phyloP scores from a whole-genome alignment of 2,797 vertebrate species.

The Tolypeutes matacus region DNA sequence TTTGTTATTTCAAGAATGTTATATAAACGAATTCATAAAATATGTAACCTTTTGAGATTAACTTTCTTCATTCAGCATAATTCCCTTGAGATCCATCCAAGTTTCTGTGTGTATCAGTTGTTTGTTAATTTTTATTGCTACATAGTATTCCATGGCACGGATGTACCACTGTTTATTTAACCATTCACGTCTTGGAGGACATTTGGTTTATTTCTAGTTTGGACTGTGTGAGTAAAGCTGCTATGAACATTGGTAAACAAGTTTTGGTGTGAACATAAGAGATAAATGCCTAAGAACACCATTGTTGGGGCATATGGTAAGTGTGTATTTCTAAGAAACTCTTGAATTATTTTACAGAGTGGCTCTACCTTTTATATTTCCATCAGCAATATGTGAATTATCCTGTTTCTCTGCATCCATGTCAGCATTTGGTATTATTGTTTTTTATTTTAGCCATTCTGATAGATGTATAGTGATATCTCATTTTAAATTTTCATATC shows the following conservation, averaged over 20 bases:
- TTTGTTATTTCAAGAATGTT: neutral
- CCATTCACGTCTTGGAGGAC: neutral
- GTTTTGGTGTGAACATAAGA: neutral
- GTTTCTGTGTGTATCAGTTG: neutral
- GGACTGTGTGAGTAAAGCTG: neutral
- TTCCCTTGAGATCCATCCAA: neutral
- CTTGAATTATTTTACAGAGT: neutral
- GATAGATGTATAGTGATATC: neutral
- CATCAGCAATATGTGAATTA: neutral
- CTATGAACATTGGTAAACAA: neutral
- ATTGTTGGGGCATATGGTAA: neutral
- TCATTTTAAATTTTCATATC: neutral
- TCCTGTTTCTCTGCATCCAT: neutral
- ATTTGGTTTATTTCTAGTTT: neutral
- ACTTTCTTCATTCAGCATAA: neutral
- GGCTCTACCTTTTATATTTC: neutral
- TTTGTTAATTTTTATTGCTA: neutral
- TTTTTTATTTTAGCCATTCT: neutral
- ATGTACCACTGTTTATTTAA: neutral
- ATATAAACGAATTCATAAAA: neutral
- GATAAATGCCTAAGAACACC: neutral
- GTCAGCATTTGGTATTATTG: neutral
- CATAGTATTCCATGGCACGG: neutral
- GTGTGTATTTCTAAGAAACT: neutral
- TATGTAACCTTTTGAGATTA: neutral